These are phyloP conservation scores for Mycetomoellerius zeteki DNA, from an alignment of 1,140 invertebrate genomes.

Conservation along the genomic window DNA sequence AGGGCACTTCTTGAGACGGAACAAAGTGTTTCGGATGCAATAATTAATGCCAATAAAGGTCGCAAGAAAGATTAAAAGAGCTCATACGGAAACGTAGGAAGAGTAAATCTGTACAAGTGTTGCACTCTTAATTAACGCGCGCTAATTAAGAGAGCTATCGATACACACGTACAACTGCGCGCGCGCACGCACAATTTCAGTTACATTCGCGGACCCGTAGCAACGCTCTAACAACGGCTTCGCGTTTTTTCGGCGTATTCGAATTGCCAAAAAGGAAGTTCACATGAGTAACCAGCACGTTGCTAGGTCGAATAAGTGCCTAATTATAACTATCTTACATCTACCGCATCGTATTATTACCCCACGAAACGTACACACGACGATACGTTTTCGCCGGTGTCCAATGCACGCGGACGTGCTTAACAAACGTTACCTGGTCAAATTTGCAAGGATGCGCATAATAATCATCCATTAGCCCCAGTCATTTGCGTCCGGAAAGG, in stretches of 20 bases:
- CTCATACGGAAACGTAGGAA: neutral
- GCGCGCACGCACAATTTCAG: constrained; percentile 39
- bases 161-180: neutral
- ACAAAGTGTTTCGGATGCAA: neutral
- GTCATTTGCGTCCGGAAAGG: constrained; percentile 82
- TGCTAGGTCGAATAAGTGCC: constrained; percentile 84
- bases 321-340: constrained; percentile 87
- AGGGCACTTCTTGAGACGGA: neutral
- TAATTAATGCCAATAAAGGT: constrained; percentile 9
- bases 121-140: constrained; percentile 48
- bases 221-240: constrained; percentile 32
- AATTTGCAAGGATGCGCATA: constrained; percentile 85
- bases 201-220: constrained; percentile 46
- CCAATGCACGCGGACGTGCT: constrained; percentile 78
- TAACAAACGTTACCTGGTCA: constrained; percentile 80
- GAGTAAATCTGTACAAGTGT: constrained; percentile 5
- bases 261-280: constrained; percentile 84
- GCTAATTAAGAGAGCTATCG: constrained; percentile 56
- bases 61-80: neutral
- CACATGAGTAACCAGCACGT: constrained; percentile 85
- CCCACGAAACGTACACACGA: constrained; percentile 80
- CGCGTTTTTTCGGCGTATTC: constrained; percentile 62
- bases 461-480: constrained; percentile 84
- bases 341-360: constrained; percentile 84
- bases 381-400: constrained; percentile 77